A percentile compares a stretch with the other conserved stretches of the same genome.
Evolutionary conservation across 2,113 vertebrate genomes (phyloP).

Genomic region (Zootoca vivipara): DNA sequence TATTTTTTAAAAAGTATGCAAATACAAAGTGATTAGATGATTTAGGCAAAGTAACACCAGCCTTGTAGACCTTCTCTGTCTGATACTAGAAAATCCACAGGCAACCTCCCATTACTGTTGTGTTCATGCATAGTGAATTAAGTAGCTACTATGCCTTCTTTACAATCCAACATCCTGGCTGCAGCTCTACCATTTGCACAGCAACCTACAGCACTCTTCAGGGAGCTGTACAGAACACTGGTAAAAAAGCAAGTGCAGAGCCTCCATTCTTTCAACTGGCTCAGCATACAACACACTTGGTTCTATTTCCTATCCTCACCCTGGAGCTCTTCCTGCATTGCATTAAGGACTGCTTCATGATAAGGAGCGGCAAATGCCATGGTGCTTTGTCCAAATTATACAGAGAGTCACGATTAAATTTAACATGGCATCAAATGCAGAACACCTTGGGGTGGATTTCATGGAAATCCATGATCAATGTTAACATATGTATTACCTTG

Average conservation of each 20-base stretch:
- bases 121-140: no score
- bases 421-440: not conserved
- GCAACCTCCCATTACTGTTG: no score
- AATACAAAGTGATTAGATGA: not conserved
- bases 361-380: not conserved
- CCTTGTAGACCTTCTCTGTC: not conserved
- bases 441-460: not conserved
- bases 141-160: no score
- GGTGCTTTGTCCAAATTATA: not conserved
- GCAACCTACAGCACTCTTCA: no score
- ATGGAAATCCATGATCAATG: not conserved
- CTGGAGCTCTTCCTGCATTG: not conserved
- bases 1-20: no score
- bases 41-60: not conserved
- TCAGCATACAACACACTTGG: no score
- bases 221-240: not conserved
- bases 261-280: no score
- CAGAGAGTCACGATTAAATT: not conserved
- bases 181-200: no score
- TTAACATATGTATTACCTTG: not conserved
- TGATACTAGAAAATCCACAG: no score
- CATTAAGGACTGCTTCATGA: not conserved
- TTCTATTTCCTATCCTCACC: no score
- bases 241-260: no score
- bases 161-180: no score